Evolutionary conservation across 2,113 vertebrate genomes (phyloP), one percentile per base, ranked within the genome.

Genomic region (Zosterops pallidus): DNA sequence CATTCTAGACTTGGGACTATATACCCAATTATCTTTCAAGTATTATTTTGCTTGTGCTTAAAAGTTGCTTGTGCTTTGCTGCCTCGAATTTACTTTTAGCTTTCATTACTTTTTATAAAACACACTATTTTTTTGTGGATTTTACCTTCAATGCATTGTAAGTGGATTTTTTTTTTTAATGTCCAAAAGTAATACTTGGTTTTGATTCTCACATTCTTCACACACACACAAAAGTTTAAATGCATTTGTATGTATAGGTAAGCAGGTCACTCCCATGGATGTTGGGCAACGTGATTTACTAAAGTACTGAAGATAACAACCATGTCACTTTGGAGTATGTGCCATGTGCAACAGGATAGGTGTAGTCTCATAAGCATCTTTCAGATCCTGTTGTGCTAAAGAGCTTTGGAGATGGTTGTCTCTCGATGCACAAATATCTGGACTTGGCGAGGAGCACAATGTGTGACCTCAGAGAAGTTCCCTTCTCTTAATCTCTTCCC

Each of bases 261-360:
- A 89, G 74, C 60, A 94, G 84, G 84, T 93, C 57, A 44, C 82
- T 96, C 90, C 90, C 82, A n/a, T 89, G 56, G 39, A 26, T 87
- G 19, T 96, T 96, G 57, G 24, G 90, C 90, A 95, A 96, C 49
- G 3, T 29, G 60, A 50, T 94, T 92, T 92, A 85, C 74, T 84
- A 0, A 94, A 79, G 84, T 72, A 60, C 6, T 71, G 82, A 52
- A 95, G 92, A 72, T 82, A 94, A 92, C 63, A 94, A 69, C 24
- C 44, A 35, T 0, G 20, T 95, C 56, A 23, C n/a, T 89, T 67
- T 74, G 72, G 35, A 74, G 60, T 71, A 39, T 87, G 92, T 87
- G 65, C 87, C 89, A 49, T 59, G 81, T 86, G 62, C 49, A 93
- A 56, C 65, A 91, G 56, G 65, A 25, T n/a, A 94, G 92, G 82